Conservation (phyloP, 2,113 vertebrate species). For the Amblyornis subalaris region DNA sequence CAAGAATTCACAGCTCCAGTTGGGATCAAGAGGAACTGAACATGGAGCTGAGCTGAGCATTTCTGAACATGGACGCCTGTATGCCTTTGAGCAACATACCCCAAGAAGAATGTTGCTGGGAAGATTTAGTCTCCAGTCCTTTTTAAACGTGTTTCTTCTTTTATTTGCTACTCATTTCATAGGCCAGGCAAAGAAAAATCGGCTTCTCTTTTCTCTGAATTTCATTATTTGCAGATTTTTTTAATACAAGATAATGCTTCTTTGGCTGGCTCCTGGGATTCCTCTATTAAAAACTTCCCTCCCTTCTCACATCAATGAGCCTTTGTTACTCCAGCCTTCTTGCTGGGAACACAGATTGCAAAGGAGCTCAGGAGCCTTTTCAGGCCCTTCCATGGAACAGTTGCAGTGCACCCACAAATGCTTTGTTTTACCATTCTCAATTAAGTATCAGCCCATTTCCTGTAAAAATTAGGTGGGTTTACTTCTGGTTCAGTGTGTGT, state of each 20-base stretch:
- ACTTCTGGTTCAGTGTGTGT: neutral
- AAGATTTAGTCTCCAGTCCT: neutral
- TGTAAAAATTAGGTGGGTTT: neutral
- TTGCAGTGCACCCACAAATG: neutral
- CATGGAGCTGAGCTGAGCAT: neutral
- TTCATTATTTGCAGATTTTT: slow-evolving; percentile 67
- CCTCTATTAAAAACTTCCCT: slow-evolving; percentile 62
- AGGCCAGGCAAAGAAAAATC: slow-evolving; percentile 40
- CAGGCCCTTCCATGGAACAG: neutral
- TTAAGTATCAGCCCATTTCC: neutral
- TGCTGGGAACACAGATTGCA: slow-evolving; percentile 12
- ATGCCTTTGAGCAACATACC: neutral
- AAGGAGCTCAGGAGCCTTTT: slow-evolving; percentile 8
- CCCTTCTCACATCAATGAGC: slow-evolving; percentile 49
- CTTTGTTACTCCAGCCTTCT: slow-evolving; percentile 48
- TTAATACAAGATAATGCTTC: slow-evolving; percentile 55
- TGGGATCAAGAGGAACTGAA: neutral
- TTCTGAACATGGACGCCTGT: neutral
- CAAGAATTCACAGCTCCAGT: neutral
- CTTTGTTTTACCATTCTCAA: neutral
- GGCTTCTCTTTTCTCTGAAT: slow-evolving; percentile 44
- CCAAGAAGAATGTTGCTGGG: neutral
- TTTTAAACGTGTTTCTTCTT: slow-evolving; percentile 19
- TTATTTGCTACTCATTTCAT: slow-evolving; percentile 37
- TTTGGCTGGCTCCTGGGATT: slow-evolving; percentile 51